Evolutionary conservation across 2,797 vertebrate species (phyloP).

Genomic region (Amblyraja radiata): DNA sequence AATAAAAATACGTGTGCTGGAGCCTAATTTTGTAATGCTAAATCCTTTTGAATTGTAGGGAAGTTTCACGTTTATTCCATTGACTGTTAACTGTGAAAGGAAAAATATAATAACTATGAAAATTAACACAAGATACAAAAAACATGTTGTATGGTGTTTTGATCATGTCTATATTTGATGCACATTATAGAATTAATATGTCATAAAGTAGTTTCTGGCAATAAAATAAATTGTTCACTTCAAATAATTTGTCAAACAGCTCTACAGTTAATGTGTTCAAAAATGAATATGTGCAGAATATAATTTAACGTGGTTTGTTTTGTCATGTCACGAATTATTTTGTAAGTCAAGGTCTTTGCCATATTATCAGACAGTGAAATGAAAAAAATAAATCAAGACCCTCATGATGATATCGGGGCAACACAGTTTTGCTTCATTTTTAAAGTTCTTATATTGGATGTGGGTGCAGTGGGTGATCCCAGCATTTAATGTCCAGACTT

Average conservation of each 20-base stretch:
- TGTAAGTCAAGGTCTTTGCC: background rate
- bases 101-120: background rate
- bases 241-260: background rate
- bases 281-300: background rate
- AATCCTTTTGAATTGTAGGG: background rate
- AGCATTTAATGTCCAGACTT: too few species aligned
- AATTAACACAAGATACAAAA: background rate
- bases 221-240: background rate
- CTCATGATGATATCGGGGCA: background rate
- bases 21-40: background rate
- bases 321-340: background rate
- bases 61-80: background rate
- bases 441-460: too few species aligned
- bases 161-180: background rate
- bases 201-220: background rate
- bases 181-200: background rate
- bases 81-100: constrained; percentile 1
- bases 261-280: background rate
- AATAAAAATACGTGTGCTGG: background rate
- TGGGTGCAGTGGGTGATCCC: too few species aligned
- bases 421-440: too few species aligned
- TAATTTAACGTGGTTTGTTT: background rate
- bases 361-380: background rate
- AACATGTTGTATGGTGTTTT: background rate
- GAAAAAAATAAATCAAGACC: background rate